Base-by-base conservation (phyloP, 2,888 invertebrate genomes). In the Chalcosyrphus nemorum region DNA sequence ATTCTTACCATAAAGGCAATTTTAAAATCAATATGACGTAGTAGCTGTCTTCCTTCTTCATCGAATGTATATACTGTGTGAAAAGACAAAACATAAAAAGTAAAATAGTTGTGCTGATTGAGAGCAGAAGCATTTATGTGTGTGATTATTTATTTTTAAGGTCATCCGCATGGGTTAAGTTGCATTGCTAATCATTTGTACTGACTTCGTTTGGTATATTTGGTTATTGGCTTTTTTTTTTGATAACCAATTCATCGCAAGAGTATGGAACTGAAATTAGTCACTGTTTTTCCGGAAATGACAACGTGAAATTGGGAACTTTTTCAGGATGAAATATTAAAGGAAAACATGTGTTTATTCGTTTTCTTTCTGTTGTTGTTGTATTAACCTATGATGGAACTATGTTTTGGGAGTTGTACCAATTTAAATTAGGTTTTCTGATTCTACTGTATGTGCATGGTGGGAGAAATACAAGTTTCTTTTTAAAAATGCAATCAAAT, bases 141-240 rank as follows among this genome's bases (percentile, higher is more conserved):
- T 56, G 13, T 56, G n/a, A 21, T 52, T 24, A 38, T 38, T 19
- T 65, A 50, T 68, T 27, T 54, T 41, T 68, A 54, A 54, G 66
- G 54, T 43, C 41, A n/a, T 54, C 54, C 54, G 54, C 17, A 32
- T 70, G 68, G 68, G 45, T 45, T 45, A 32, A 56, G 54, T 70
- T 32, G 56, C 56, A 56, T 43, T 70, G 56, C 45, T 45, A 57
- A 43, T 45, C 56, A 57, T 56, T 56, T 70, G 56, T 45, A 45
- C 43, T 70, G 56, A 27, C 38, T 54, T 27, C 21, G 32, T 29
- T n/a, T 21, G 21, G 45, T 45, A 45, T 45, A 21, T 56, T 15
- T 32, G 56, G 38, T 19, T 21, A 57, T 56, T 70, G 43, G 5
- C 32, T 32, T 47, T 13, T 43, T 17, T 56, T 29, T 56, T 45